phyloP scores from a whole-genome alignment of 1,140 invertebrate species.

The Phocides pigmalion region DNA sequence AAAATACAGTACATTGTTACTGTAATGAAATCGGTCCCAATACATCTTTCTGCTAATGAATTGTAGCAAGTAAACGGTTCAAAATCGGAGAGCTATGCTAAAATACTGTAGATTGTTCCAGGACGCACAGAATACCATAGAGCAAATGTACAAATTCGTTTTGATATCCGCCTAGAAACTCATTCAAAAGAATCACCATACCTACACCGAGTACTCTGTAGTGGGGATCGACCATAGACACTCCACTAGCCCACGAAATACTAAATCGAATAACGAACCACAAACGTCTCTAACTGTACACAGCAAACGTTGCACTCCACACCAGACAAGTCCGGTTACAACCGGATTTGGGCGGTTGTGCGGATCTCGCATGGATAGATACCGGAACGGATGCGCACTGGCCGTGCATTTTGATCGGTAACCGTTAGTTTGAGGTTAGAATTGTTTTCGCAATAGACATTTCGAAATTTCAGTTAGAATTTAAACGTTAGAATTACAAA shows the following conservation, averaged over 20 bases:
- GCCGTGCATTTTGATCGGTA: conserved; percentile 50
- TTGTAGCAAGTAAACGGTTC: too few relatives aligned
- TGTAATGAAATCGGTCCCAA: too few relatives aligned
- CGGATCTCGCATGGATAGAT: conserved; percentile 56
- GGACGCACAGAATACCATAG: too few relatives aligned
- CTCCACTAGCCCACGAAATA: conserved; percentile 25
- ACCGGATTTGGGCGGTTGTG: conserved; percentile 49
- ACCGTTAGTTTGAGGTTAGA: conserved; percentile 32
- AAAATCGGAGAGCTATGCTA: too few relatives aligned
- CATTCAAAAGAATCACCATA: background rate
- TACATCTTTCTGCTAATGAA: too few relatives aligned
- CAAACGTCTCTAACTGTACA: conserved; percentile 45
- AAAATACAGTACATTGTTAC: too few relatives aligned
- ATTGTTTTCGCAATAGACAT: conserved; percentile 12
- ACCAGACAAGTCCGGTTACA: conserved; percentile 49
- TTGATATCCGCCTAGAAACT: background rate
- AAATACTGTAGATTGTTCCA: too few relatives aligned
- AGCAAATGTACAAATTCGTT: background rate
- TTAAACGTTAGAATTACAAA: conserved; percentile 4
- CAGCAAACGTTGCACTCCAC: conserved; percentile 36
- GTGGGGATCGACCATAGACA: background rate
- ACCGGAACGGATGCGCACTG: conserved; percentile 45
- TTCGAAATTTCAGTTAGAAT: conserved; percentile 25
- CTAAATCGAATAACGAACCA: conserved; percentile 33
- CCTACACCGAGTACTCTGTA: background rate